Evolutionary conservation across 1,140 invertebrate genomes (phyloP).

Genomic region (Nymphalis io): DNA sequence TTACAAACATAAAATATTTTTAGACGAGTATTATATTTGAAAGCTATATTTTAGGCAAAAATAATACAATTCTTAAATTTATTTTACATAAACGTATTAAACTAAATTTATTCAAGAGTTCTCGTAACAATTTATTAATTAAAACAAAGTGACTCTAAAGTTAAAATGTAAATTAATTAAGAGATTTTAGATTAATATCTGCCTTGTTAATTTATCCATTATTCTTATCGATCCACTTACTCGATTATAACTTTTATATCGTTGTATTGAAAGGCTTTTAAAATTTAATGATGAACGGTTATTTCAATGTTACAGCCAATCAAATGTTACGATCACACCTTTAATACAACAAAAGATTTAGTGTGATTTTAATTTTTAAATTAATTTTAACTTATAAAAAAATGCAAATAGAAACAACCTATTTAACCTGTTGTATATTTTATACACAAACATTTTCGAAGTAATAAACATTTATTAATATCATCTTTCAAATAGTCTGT

Average conservation of each 20-base stretch:
- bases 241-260: not conserved
- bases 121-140: not conserved
- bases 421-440: too few species aligned
- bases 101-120: too few species aligned
- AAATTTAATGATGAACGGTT: conserved; percentile 6
- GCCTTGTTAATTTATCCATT: conserved; percentile 2
- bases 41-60: too few species aligned
- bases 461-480: too few species aligned
- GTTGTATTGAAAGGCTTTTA: not conserved
- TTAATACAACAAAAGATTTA: not conserved
- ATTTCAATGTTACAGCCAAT: not conserved
- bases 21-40: too few species aligned
- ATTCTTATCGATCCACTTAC: not conserved
- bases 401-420: too few species aligned
- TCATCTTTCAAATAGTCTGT: too few species aligned
- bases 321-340: conserved; percentile 4
- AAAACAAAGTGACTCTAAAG: not conserved
- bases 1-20: too few species aligned
- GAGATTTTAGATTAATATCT: not conserved
- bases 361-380: not conserved
- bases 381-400: too few species aligned
- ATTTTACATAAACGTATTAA: too few species aligned
- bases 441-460: too few species aligned
- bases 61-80: too few species aligned
- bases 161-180: conserved; percentile 4